A percentile compares a stretch with the other conserved stretches of the same genome.
Conservation (phyloP, 2,797 vertebrate genomes). For the Brotula barbata region DNA sequence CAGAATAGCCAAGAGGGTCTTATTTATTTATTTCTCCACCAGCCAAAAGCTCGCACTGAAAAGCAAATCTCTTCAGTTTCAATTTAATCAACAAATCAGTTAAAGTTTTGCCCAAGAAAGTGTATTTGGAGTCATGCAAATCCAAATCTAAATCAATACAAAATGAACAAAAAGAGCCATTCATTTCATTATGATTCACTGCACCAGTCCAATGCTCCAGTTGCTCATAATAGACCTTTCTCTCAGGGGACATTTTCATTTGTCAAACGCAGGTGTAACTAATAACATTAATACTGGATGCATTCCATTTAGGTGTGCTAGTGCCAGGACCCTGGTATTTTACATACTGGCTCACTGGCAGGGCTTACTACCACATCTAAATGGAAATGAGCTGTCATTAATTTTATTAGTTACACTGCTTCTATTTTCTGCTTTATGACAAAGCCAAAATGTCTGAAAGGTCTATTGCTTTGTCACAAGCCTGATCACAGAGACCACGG, state of each 20-base stretch:
- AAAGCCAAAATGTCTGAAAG: neutral
- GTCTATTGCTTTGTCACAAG: neutral
- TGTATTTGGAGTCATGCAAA: neutral
- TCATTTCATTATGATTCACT: neutral
- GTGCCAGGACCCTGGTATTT: slow-evolving; percentile 4
- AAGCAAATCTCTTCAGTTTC: too few species aligned
- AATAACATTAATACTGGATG: slow-evolving; percentile 5
- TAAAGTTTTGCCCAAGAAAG: neutral
- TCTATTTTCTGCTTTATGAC: neutral
- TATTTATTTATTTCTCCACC: neutral
- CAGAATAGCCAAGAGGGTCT: neutral
- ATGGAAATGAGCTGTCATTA: slow-evolving; percentile 2
- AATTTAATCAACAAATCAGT: neutral
- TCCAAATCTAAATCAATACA: neutral
- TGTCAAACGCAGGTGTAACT: slow-evolving; percentile 3
- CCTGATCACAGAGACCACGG: neutral
- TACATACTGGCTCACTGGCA: slow-evolving; percentile 2
- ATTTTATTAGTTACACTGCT: slow-evolving; percentile 1
- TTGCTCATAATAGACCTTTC: slow-evolving; percentile 2
- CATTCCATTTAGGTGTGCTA: slow-evolving; percentile 1
- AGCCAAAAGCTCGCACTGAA: too few species aligned
- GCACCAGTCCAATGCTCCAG: neutral
- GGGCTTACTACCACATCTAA: slow-evolving; percentile 3
- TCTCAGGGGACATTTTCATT: slow-evolving; percentile 2
- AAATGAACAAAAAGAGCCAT: neutral